Percentiles rank a stretch among this genome's conserved stretches.
phyloP scores from a whole-genome alignment of 2,888 invertebrate species.

The Scaptomyza cyrtandrae region DNA sequence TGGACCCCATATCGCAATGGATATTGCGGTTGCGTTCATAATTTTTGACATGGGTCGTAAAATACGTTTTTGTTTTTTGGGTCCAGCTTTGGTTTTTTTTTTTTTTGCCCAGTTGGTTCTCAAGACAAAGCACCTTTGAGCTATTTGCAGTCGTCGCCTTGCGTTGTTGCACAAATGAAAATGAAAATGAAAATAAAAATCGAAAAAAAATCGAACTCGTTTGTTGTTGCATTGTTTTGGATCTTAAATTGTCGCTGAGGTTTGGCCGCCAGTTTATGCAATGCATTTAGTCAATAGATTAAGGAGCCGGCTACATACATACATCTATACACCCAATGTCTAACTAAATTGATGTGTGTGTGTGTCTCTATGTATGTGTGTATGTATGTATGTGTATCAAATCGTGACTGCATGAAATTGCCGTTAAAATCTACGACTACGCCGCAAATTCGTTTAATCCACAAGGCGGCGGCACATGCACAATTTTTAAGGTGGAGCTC shows the following conservation, averaged over 20 bases:
- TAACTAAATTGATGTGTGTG: constrained; percentile 10
- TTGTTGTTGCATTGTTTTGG: constrained; percentile 70
- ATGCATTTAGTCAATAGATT: constrained; percentile 78
- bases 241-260: constrained; percentile 54
- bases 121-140: constrained; percentile 69
- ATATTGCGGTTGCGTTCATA: constrained; percentile 58
- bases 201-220: constrained; percentile 48
- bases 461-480: constrained; percentile 54
- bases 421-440: constrained; percentile 68
- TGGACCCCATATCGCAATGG: constrained; percentile 38
- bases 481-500: constrained; percentile 69
- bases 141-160: constrained; percentile 58
- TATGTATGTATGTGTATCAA: constrained; percentile 51
- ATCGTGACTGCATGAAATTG: constrained; percentile 78
- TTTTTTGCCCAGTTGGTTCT: constrained; percentile 15
- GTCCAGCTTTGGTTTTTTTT: background rate
- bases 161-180: constrained; percentile 48
- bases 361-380: constrained; percentile 27
- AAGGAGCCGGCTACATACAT: constrained; percentile 57
- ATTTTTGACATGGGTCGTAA: constrained; percentile 64
- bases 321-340: constrained; percentile 9
- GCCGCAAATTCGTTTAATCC: constrained; percentile 34
- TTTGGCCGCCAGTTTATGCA: constrained; percentile 75
- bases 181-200: background rate
- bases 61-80: constrained; percentile 22